These are phyloP conservation scores for Melanotaenia maccullochi DNA, from an alignment of 2,797 vertebrate species.

Conservation along the genomic window DNA sequence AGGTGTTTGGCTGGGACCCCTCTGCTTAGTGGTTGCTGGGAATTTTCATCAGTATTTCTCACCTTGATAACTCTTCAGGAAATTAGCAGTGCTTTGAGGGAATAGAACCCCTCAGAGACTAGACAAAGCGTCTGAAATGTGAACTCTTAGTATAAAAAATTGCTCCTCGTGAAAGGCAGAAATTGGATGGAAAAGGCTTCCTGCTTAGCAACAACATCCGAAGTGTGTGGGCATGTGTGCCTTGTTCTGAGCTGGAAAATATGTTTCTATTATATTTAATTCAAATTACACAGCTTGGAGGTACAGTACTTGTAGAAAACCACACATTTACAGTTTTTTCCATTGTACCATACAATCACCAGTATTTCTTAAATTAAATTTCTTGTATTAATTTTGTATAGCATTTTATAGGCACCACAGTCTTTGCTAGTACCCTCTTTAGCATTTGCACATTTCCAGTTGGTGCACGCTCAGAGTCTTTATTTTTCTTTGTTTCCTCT, in stretches of 20 bases:
- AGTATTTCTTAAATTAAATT: no score
- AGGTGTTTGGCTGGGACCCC: constrained; percentile 36
- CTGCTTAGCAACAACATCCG: background rate
- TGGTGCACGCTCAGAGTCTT: no score
- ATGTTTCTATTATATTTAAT: background rate
- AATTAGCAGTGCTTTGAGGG: constrained; percentile 40
- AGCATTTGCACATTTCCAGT: no score
- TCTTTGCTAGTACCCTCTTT: no score
- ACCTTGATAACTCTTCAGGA: constrained; percentile 59
- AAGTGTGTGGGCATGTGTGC: background rate
- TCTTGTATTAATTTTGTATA: no score
- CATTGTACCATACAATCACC: no score
- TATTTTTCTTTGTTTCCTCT: no score
- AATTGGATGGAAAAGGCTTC: constrained; percentile 13
- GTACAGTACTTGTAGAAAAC: no score
- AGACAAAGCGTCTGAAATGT: constrained; percentile 33
- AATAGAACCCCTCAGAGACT: constrained; percentile 25
- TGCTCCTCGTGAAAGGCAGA: constrained; percentile 24
- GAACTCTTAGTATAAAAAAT: constrained; percentile 21
- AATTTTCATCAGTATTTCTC: constrained; percentile 45
- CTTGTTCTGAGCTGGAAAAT: background rate
- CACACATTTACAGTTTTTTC: no score
- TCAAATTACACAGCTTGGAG: no score
- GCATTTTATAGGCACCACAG: no score
- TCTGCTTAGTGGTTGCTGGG: constrained; percentile 43